Base-by-base conservation (phyloP, 2,888 invertebrate species). In the Adela reaumurella region DNA sequence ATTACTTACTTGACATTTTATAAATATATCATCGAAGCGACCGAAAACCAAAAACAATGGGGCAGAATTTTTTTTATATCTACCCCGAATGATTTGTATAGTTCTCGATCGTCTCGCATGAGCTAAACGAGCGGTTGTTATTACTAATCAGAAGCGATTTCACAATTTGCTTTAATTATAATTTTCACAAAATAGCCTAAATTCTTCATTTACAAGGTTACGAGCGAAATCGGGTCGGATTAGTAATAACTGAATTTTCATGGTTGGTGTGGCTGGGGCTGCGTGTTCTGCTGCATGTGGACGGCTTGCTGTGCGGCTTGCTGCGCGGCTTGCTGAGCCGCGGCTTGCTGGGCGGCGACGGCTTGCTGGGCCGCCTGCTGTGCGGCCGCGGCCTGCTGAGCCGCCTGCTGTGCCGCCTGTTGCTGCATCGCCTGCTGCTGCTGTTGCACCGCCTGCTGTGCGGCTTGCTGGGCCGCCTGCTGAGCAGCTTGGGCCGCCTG, bases 211-310 rank as follows among this genome's bases (percentile, higher is more conserved):
- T 46, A 47, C 46, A 42, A 19, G 43, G 43, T 57, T 57, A 55
- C 52, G 60, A 60, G 46, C 56, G 72, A 74, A 76, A 78, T 74
- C 73, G 74, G 72, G 58, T 78, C 74, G 67, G 74, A 76, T 88
- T 87, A 89, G 88, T 88, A 88, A 83, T 87, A 88, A 81, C 82
- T 87, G 78, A 88, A 88, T 76, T 87, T 88, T 90, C 89, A 90
- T 85, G 89, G 85, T 63, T 73, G 76, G 61, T 71, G 74, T 53
- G 66, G 67, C 55, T 63, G 68, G 54, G 69, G 82, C 63, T 85
- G 85, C 59, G 80, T 76, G 59, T 78, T 79, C 59, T 81, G 68
- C 64, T 84, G 74, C 49, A 78, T 68, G 59, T 78, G 72, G 57
- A 83, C 81, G 58, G 82, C 83, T 63, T 77, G 76, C 50, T 78